These are phyloP conservation scores for Tortricodes alternella DNA, from an alignment of 2,888 invertebrate species.

Conservation along the genomic window DNA sequence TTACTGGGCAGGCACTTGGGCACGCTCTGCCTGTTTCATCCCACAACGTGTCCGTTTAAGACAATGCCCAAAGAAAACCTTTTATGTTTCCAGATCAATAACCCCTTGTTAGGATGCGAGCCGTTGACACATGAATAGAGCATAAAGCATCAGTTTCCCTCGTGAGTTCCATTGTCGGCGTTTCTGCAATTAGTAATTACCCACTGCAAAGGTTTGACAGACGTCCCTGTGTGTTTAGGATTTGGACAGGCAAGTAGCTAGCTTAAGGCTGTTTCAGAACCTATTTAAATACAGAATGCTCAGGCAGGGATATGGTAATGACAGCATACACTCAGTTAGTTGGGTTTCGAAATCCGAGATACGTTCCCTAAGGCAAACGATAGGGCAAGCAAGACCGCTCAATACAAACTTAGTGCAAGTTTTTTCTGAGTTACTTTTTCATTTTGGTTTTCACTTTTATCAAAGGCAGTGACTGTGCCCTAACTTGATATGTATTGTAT, in stretches of 20 bases:
- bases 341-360: background rate
- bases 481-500: too few species aligned
- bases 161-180: conserved; percentile 54
- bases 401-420: too few species aligned
- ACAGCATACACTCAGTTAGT: conserved; percentile 1
- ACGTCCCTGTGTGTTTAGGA: background rate
- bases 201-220: conserved; percentile 12
- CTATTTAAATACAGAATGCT: background rate
- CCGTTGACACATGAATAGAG: conserved; percentile 66
- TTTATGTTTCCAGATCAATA: conserved; percentile 71
- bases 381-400: too few species aligned
- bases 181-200: conserved; percentile 36
- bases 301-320: conserved; percentile 7
- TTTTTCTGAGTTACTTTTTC: too few species aligned
- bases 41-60: conserved; percentile 53
- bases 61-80: conserved; percentile 67
- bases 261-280: background rate
- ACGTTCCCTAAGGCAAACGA: too few species aligned
- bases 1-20: conserved; percentile 61
- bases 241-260: background rate
- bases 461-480: too few species aligned
- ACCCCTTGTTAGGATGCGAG: conserved; percentile 62
- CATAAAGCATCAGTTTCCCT: conserved; percentile 57
- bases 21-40: conserved; percentile 59
- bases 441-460: too few species aligned